phyloP scores from a whole-genome alignment of 2,797 vertebrate genomes.

The Tiaroga cobitis region DNA sequence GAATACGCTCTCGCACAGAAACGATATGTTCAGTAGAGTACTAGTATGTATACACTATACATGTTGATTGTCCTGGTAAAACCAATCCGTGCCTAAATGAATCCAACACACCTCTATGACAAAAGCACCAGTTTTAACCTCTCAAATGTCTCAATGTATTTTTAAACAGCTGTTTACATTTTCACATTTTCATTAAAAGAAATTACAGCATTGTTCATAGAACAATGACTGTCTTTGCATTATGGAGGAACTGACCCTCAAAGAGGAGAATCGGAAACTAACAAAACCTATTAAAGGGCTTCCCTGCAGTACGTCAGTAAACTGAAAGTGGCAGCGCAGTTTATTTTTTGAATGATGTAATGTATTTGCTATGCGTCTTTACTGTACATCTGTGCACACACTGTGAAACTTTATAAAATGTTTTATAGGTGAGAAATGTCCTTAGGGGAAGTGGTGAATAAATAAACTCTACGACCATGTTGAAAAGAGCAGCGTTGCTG shows the following conservation, averaged over 20 bases:
- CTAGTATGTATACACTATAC: slow-evolving; percentile 18
- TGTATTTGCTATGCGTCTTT: not conserved
- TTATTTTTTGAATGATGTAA: not conserved
- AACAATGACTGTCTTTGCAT: slow-evolving; percentile 37
- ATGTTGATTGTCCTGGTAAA: slow-evolving; percentile 75
- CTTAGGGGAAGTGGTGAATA: not conserved
- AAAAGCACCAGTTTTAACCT: slow-evolving; percentile 73
- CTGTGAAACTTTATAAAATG: not conserved
- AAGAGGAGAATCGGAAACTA: slow-evolving; percentile 36
- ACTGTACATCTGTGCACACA: slow-evolving; percentile 11
- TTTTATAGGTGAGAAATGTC: not conserved
- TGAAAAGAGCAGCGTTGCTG: not conserved
- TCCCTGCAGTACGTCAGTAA: slow-evolving; percentile 36
- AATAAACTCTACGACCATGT: slow-evolving; percentile 1
- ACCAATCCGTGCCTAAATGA: slow-evolving; percentile 40
- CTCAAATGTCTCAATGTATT: slow-evolving; percentile 38
- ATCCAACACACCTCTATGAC: slow-evolving; percentile 60
- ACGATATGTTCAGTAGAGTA: no score
- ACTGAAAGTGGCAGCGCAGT: slow-evolving; percentile 19
- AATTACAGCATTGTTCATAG: slow-evolving; percentile 45
- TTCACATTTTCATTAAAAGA: slow-evolving; percentile 37
- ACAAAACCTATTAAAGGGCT: slow-evolving; percentile 42
- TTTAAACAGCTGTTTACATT: slow-evolving; percentile 24
- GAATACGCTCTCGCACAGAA: no score
- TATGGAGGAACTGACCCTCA: slow-evolving; percentile 33